Conservation (phyloP, 2,888 invertebrate species). For the Euplexia lucipara region DNA sequence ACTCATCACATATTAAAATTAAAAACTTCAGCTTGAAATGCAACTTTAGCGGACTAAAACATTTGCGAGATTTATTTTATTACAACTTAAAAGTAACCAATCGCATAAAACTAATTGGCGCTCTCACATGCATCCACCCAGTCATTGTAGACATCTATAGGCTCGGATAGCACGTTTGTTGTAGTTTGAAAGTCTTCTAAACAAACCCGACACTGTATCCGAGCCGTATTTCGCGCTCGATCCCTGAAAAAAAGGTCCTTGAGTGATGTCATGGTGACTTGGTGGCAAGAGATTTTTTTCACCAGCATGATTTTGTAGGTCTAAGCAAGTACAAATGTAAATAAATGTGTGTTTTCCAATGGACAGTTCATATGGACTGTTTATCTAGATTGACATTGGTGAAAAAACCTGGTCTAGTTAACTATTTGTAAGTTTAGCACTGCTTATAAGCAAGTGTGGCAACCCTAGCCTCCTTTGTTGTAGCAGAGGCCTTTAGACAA, state of each 20-base stretch:
- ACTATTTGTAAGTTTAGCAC: too few relatives aligned
- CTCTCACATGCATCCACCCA: constrained; percentile 99
- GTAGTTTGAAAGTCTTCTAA: constrained; percentile 99
- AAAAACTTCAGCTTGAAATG: constrained; percentile 18
- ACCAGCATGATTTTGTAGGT: too few relatives aligned
- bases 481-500: too few relatives aligned
- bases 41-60: constrained; percentile 15
- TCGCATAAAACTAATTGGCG: constrained; percentile 91
- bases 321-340: too few relatives aligned
- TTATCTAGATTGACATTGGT: too few relatives aligned
- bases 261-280: too few relatives aligned
- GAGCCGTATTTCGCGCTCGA: constrained; percentile 97
- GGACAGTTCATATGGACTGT: too few relatives aligned
- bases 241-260: constrained; percentile 93
- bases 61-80: constrained; percentile 49
- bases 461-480: too few relatives aligned
- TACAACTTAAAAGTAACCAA: constrained; percentile 56
- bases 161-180: constrained; percentile 98
- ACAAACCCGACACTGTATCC: constrained; percentile 98
- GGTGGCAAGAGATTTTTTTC: too few relatives aligned
- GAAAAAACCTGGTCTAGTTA: too few relatives aligned
- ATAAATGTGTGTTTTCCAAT: too few relatives aligned
- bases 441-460: too few relatives aligned
- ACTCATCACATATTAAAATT: constrained; percentile 14
- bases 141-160: constrained; percentile 99